phyloP scores from a whole-genome alignment of 2,113 vertebrate species.

The Puma concolor region DNA sequence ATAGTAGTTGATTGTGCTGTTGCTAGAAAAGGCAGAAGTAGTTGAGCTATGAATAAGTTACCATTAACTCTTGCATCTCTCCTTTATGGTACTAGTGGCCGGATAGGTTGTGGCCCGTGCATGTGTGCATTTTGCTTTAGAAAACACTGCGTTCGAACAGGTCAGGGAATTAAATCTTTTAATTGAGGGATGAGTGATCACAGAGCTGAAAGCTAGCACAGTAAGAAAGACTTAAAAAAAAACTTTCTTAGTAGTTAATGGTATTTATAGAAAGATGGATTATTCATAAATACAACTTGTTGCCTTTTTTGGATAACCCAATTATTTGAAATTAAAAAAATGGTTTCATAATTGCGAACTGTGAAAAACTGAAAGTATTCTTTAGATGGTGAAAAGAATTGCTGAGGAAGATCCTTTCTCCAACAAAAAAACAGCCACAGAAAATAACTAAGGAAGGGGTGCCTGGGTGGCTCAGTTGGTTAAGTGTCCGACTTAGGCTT shows the following conservation, averaged over 20 bases:
- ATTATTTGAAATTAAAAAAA: neutral
- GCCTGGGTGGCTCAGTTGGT: no score
- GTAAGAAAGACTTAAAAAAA: neutral
- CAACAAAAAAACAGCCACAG: neutral
- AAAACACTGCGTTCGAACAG: conserved; percentile 20
- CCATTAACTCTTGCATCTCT: neutral
- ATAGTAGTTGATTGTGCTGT: neutral
- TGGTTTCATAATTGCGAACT: neutral
- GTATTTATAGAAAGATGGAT: neutral
- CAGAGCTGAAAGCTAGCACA: neutral
- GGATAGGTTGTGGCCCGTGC: neutral
- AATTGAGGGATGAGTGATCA: neutral
- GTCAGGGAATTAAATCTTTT: neutral
- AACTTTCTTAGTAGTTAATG: neutral
- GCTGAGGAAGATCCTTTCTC: neutral
- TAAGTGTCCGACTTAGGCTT: no score
- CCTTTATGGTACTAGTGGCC: neutral
- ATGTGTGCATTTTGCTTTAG: neutral
- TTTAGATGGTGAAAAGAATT: neutral
- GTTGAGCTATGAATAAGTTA: neutral
- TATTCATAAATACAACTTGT: neutral
- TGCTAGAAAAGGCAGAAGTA: neutral
- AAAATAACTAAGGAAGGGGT: neutral
- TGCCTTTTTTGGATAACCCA: neutral
- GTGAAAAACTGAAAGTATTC: neutral